These are phyloP conservation scores for Chaetorhynchus papuensis DNA, from an alignment of 2,113 vertebrate genomes.

Conservation along the genomic window DNA sequence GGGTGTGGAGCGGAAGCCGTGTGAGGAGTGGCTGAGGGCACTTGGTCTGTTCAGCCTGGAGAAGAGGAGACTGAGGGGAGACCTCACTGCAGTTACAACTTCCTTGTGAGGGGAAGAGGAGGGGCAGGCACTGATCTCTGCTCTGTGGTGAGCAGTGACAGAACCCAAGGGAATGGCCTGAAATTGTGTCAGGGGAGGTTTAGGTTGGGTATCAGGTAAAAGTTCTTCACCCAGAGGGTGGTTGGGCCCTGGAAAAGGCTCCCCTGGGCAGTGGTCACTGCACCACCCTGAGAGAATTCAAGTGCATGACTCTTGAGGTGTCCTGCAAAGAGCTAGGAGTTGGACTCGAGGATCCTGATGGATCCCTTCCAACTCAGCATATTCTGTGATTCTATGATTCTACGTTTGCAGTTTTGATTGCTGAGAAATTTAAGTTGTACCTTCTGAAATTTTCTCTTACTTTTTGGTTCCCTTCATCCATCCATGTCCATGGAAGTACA, in stretches of 20 bases:
- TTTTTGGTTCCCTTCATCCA: not conserved
- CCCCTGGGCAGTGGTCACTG: not conserved
- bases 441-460: not conserved
- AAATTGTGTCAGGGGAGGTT: not conserved
- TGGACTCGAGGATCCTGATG: not conserved
- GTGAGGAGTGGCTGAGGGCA: not conserved
- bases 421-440: not conserved
- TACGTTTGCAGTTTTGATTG: not conserved
- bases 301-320: not conserved
- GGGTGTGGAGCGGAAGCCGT: accelerated
- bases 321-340: not conserved
- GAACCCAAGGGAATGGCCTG: not conserved
- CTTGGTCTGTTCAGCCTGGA: not conserved
- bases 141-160: not conserved
- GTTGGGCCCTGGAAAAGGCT: not conserved
- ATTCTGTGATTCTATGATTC: not conserved
- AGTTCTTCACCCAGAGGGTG: not conserved
- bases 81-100: not conserved
- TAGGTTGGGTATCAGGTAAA: not conserved
- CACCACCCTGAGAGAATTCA: not conserved
- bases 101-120: accelerated
- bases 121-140: not conserved
- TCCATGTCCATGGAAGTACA: not conserved
- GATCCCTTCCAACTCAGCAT: not conserved
- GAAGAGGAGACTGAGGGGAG: not conserved